A percentile compares a stretch with the other conserved stretches of the same genome.
Evolutionary conservation across 2,888 invertebrate genomes (phyloP).

Genomic region (Muschampia plurimacula): DNA sequence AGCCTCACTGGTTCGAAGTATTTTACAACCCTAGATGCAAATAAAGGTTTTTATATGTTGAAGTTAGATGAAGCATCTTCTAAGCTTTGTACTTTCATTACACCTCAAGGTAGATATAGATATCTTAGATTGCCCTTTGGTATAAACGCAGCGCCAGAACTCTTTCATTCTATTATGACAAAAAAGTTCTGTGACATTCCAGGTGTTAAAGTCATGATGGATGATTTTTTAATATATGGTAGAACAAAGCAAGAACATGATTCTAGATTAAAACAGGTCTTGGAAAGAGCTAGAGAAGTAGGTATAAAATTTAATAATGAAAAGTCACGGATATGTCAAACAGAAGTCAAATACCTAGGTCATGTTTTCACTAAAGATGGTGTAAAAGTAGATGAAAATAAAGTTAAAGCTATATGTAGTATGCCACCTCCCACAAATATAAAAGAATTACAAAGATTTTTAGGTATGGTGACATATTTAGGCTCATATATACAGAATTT

Average conservation of each 20-base stretch:
- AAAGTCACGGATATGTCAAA: constrained; percentile 37
- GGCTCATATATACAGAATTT: constrained; percentile 42
- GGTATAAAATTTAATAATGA: constrained; percentile 45
- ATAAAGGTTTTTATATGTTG: constrained; percentile 47
- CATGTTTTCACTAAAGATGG: constrained; percentile 44
- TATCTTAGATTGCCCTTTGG: constrained; percentile 45
- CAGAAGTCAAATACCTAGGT: constrained; percentile 43
- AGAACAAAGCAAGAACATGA: constrained; percentile 36
- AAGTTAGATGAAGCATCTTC: constrained; percentile 38
- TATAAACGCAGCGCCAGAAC: constrained; percentile 44
- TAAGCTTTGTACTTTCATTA: constrained; percentile 47
- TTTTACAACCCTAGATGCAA: constrained; percentile 46
- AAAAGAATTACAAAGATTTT: constrained; percentile 45
- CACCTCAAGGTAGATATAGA: constrained; percentile 44
- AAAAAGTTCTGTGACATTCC: constrained; percentile 42
- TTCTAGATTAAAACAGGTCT: constrained; percentile 29
- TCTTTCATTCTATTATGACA: constrained; percentile 44
- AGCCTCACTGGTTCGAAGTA: constrained; percentile 40
- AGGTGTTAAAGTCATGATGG: constrained; percentile 43
- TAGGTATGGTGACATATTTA: constrained; percentile 47
- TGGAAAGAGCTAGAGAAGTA: constrained; percentile 41
- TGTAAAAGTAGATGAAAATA: constrained; percentile 34
- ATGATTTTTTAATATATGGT: constrained; percentile 45
- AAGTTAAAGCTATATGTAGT: constrained; percentile 42
- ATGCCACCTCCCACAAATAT: constrained; percentile 42